These are phyloP conservation scores for Geotrypetes seraphini DNA, from an alignment of 2,797 vertebrate species.

Conservation along the genomic window DNA sequence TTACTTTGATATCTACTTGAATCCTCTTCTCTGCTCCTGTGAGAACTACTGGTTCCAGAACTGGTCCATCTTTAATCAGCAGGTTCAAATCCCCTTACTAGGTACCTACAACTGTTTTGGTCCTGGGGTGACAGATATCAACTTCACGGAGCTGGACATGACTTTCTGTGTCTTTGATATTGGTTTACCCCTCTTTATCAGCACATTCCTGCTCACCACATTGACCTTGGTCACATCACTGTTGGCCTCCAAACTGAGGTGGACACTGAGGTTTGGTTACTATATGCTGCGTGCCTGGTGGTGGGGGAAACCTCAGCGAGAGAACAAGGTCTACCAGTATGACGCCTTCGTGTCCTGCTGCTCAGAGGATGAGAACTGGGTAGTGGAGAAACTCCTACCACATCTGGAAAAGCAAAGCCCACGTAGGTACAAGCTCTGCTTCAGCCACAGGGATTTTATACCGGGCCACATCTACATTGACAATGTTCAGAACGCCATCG, in stretches of 20 bases:
- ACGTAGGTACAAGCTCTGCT: constrained; percentile 12
- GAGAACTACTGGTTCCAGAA: constrained; percentile 28
- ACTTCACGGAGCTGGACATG: constrained; percentile 9
- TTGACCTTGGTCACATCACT: not conserved
- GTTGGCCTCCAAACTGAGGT: constrained; percentile 13
- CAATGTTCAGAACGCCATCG: constrained; percentile 22
- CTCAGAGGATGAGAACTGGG: constrained; percentile 22
- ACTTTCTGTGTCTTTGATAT: constrained; percentile 8
- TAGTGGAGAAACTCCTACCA: constrained; percentile 3
- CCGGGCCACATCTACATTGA: constrained; percentile 22
- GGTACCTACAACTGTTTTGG: constrained; percentile 10
- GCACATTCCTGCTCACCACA: not conserved
- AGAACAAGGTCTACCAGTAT: constrained; percentile 4
- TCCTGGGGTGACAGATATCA: not conserved
- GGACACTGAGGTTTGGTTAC: constrained; percentile 14
- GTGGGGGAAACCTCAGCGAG: not conserved
- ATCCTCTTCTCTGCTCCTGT: constrained; percentile 21
- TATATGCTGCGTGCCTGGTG: constrained; percentile 15
- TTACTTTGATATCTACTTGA: constrained; percentile 10
- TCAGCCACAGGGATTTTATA: constrained; percentile 23
- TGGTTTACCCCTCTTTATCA: constrained; percentile 3
- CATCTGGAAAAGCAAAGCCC: constrained; percentile 13
- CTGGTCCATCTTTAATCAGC: constrained; percentile 12
- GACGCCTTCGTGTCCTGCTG: constrained; percentile 29
- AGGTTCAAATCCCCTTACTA: constrained; percentile 12